phyloP scores from a whole-genome alignment of 1,140 invertebrate species.

The Trypoxylus dichotomus region DNA sequence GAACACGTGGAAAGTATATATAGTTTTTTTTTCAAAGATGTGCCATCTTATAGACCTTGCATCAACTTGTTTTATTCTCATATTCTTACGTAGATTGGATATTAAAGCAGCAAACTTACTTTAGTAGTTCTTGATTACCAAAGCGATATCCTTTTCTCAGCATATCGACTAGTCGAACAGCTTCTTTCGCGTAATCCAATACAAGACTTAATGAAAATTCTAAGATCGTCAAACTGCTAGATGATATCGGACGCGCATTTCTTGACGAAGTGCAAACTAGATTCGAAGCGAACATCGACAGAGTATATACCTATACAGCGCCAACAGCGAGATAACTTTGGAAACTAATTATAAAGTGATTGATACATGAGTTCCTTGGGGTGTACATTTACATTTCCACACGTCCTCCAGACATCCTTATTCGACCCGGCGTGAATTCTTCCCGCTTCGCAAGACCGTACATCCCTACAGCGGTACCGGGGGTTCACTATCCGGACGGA shows the following conservation, averaged over 20 bases:
- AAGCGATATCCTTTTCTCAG: no score
- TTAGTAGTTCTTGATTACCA: no score
- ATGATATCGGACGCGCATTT: neutral
- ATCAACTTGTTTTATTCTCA: no score
- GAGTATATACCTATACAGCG: neutral
- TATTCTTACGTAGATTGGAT: no score
- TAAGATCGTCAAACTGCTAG: neutral
- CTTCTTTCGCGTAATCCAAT: no score
- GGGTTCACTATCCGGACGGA: neutral
- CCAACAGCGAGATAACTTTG: neutral
- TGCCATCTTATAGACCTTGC: no score
- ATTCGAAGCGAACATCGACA: neutral
- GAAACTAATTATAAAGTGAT: conserved; percentile 7
- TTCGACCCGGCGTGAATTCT: neutral
- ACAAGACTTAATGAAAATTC: neutral
- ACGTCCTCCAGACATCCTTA: neutral
- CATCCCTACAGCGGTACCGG: neutral
- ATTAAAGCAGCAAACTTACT: no score
- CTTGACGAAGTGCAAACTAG: neutral
- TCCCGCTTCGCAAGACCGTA: neutral
- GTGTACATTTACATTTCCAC: conserved; percentile 2
- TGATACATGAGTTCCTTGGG: conserved; percentile 5
- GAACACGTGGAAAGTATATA: no score
- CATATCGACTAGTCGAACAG: no score
- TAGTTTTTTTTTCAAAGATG: no score